Evolutionary conservation across 2,888 invertebrate genomes (phyloP), one percentile per base, ranked within the genome.

Genomic region (Dromius quadrimaculatus): DNA sequence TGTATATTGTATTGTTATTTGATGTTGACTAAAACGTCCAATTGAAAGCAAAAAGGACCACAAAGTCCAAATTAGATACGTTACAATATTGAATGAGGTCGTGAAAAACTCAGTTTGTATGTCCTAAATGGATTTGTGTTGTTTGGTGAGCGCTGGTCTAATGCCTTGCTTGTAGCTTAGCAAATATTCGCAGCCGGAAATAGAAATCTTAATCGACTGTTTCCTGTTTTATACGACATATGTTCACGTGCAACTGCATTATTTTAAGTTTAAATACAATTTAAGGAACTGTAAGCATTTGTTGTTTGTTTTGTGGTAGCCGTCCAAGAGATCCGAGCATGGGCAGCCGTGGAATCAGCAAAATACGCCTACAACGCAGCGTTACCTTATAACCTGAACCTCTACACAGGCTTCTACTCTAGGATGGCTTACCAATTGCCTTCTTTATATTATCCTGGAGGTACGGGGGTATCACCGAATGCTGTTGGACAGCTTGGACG

Each of bases 341-440:
- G 79, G 63, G 78, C 77, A 64, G 79, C 80, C 4, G 78, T 80
- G 28, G 76, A 79, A 73, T 79, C 79, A 36, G 79, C 80, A 13
- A 75, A 79, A 50, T 80, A 76, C 71, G 74, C 75, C n/a, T 78
- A 78, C 75, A 77, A 77, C 59, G 75, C 76, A 72, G 76, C 78
- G 65, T 76, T 72, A 54, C 73, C 73, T 38, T 74, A 72, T 62
- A 73, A 73, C 65, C 74, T 73, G 64, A 70, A 74, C 28, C 72
- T 74, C 45, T 74, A 74, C 50, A 45, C 74, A n/a, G 71, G 72
- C 17, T 57, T 75, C 64, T 75, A 74, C 43, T 73, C 75, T 38
- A 71, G 34, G 41, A 69, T 59, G 69, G 66, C 72, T 43, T 72
- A 32, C 64, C 69, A 28, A 19, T 23, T 43, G 38, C 69, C 59